phyloP scores from a whole-genome alignment of 1,140 invertebrate genomes.

The Armadillidium nasatum region DNA sequence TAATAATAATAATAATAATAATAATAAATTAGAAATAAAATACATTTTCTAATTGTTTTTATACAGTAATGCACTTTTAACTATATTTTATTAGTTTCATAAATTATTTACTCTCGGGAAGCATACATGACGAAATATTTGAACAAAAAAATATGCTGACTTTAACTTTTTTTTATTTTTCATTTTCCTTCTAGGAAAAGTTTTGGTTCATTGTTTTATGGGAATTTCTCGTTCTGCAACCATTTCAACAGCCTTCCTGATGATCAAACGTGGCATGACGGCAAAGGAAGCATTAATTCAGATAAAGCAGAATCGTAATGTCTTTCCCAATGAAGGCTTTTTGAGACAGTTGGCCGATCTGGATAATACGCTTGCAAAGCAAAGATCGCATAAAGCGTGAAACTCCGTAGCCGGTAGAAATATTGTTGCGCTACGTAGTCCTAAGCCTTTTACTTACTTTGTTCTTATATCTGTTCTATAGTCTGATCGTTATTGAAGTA shows the following conservation, averaged over 20 bases:
- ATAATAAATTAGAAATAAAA: too few relatives aligned
- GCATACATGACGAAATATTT: too few relatives aligned
- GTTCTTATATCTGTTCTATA: neutral
- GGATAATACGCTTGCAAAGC: conserved; percentile 52
- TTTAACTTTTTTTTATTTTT: conserved; percentile 27
- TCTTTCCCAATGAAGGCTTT: conserved; percentile 75
- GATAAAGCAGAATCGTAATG: conserved; percentile 55
- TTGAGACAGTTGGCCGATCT: conserved; percentile 67
- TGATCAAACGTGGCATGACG: conserved; percentile 74
- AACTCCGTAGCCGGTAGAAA: neutral
- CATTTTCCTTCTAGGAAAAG: conserved; percentile 59
- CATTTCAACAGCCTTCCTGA: conserved; percentile 72
- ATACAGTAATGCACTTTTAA: too few relatives aligned
- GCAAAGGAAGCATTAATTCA: conserved; percentile 65
- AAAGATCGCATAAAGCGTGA: conserved; percentile 22
- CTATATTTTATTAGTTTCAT: too few relatives aligned
- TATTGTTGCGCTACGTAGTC: neutral
- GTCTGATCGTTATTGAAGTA: neutral
- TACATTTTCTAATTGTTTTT: too few relatives aligned
- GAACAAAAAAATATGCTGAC: too few relatives aligned
- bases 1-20: too few relatives aligned
- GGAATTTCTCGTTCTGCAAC: conserved; percentile 77
- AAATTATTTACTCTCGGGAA: too few relatives aligned
- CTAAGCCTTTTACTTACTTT: neutral
- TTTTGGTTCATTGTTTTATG: conserved; percentile 73